Conservation (phyloP, 2,113 vertebrate genomes). For the Xyliphius kryptos region DNA sequence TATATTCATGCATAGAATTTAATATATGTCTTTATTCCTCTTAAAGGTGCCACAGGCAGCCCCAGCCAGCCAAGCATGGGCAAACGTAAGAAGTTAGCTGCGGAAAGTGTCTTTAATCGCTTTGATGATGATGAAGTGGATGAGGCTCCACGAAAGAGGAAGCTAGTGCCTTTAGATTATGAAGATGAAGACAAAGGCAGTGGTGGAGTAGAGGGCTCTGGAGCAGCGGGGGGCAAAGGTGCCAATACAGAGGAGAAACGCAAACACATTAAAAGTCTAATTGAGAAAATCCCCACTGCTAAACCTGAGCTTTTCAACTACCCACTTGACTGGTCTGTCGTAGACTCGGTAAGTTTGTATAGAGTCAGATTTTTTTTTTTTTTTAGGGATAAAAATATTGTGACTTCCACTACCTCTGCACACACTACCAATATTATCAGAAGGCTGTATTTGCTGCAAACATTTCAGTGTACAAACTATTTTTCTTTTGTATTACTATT, state of each 20-base stretch:
- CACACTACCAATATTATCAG: no score
- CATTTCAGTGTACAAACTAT: no score
- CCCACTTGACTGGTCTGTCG: conserved; percentile 95
- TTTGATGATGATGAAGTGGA: conserved; percentile 95
- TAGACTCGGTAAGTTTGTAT: conserved; percentile 92
- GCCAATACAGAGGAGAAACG: conserved; percentile 94
- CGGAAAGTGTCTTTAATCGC: conserved; percentile 96
- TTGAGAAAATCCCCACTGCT: conserved; percentile 96
- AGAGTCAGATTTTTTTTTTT: no score
- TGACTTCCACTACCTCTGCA: no score
- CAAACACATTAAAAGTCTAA: conserved; percentile 96
- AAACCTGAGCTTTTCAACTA: conserved; percentile 97
- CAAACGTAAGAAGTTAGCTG: conserved; percentile 93
- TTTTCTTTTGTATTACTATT: no score
- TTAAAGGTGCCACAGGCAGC: conserved; percentile 85
- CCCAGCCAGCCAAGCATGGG: conserved; percentile 86
- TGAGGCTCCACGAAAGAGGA: conserved; percentile 89
- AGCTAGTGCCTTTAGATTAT: conserved; percentile 94
- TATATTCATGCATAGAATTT: no score
- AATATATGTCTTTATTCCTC: no score
- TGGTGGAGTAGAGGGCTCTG: conserved; percentile 54
- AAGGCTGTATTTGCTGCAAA: no score
- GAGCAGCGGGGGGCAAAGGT: conserved; percentile 70
- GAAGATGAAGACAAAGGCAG: conserved; percentile 90
- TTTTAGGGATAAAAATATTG: no score